phyloP scores from a whole-genome alignment of 2,797 vertebrate genomes.

The Manis pentadactyla region DNA sequence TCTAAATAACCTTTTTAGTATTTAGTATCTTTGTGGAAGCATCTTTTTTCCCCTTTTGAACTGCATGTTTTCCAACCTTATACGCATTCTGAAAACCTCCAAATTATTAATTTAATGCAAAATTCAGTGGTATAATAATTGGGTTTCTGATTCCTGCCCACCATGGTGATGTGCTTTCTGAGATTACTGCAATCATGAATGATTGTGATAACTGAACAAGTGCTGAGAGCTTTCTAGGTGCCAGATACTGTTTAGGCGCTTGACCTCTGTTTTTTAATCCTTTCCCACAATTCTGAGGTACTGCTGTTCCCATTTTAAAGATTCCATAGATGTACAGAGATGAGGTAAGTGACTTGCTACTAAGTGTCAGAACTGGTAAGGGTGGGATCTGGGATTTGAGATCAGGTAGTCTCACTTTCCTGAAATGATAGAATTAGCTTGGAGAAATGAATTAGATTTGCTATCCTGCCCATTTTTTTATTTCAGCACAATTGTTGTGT shows the following conservation, averaged over 20 bases:
- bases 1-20: slow-evolving; percentile 17
- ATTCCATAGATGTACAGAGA: background rate
- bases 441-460: slow-evolving; percentile 36
- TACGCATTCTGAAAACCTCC: slow-evolving; percentile 3
- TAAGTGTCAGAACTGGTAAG: background rate
- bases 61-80: background rate
- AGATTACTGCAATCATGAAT: background rate
- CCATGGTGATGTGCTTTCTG: background rate
- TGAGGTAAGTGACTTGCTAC: background rate
- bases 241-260: background rate
- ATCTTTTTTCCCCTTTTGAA: background rate
- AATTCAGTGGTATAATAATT: background rate
- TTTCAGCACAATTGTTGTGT: slow-evolving; percentile 34
- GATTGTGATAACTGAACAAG: slow-evolving; percentile 13
- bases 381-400: slow-evolving; percentile 5
- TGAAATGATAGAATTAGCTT: slow-evolving; percentile 45
- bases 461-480: slow-evolving; percentile 19
- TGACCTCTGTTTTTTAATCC: background rate
- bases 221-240: slow-evolving; percentile 10
- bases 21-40: slow-evolving; percentile 24
- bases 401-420: slow-evolving; percentile 10
- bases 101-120: slow-evolving; percentile 21
- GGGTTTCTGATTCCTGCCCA: slow-evolving; percentile 24
- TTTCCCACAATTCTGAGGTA: background rate
- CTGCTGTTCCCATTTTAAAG: background rate